Evolutionary conservation across 2,113 vertebrate species (phyloP).

Genomic region (Aix galericulata): DNA sequence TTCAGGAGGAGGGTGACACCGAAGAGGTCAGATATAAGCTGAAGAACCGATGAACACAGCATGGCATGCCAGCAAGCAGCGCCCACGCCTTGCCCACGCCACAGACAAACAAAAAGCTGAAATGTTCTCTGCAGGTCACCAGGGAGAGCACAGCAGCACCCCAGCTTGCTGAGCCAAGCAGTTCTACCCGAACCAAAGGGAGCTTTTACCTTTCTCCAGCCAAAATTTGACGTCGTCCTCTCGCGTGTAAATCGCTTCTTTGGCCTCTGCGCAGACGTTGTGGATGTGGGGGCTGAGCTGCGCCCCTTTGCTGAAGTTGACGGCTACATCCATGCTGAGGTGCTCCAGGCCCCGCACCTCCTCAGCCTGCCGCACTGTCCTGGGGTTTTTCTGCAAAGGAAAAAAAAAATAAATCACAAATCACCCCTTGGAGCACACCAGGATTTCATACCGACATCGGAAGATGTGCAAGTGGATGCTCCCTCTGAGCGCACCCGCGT

Average conservation of each 20-base stretch:
- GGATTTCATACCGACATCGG: fast-evolving
- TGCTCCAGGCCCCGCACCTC: conserved; percentile 87
- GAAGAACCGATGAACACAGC: too few species aligned
- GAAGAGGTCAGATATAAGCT: background rate
- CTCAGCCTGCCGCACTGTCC: conserved; percentile 88
- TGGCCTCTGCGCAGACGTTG: conserved; percentile 92
- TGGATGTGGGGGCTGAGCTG: conserved; percentile 91
- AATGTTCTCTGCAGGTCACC: background rate
- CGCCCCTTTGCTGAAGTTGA: conserved; percentile 89
- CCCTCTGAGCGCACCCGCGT: background rate
- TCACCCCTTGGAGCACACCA: fast-evolving
- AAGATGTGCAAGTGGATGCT: fast-evolving
- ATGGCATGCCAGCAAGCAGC: fast-evolving
- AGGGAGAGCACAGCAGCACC: background rate
- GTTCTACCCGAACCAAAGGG: fast-evolving
- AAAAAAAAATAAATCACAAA: background rate
- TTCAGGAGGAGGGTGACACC: background rate
- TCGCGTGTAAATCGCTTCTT: conserved; percentile 89
- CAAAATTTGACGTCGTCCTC: conserved; percentile 91
- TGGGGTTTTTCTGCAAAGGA: conserved; percentile 89
- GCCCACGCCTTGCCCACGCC: fast-evolving
- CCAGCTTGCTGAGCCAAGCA: background rate
- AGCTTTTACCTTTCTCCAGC: conserved; percentile 84
- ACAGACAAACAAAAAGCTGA: background rate
- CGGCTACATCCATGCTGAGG: conserved; percentile 87